Conservation (phyloP, 2,113 vertebrate genomes). For the Plotosus lineatus region DNA sequence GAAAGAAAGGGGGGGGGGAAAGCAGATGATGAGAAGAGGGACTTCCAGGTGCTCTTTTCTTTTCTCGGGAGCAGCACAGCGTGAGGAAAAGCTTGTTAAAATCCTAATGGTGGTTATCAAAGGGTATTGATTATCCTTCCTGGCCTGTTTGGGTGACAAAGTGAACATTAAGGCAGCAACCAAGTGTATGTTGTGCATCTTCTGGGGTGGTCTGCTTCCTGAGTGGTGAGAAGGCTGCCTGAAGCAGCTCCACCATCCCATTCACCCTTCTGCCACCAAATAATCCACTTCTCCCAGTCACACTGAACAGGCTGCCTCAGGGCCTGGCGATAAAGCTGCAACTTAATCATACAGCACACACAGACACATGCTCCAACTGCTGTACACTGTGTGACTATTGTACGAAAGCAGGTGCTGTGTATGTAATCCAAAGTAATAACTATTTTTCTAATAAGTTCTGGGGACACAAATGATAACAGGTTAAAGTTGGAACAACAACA, state of each 20-base stretch:
- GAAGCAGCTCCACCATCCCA: conserved; percentile 58
- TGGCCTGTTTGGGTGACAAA: conserved; percentile 79
- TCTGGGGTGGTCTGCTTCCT: conserved; percentile 40
- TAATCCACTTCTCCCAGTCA: conserved; percentile 75
- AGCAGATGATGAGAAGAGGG: conserved; percentile 14
- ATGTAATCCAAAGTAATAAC: neutral
- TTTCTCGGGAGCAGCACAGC: conserved; percentile 67
- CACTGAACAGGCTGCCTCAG: conserved; percentile 77
- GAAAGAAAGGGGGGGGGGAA: conserved; percentile 18
- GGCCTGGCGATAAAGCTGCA: conserved; percentile 61
- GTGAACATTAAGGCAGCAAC: conserved; percentile 75
- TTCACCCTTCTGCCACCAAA: conserved; percentile 73
- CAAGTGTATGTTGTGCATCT: conserved; percentile 36
- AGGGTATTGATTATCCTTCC: conserved; percentile 85
- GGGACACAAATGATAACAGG: neutral
- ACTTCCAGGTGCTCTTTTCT: conserved; percentile 55
- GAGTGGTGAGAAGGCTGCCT: conserved; percentile 53
- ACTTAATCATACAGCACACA: conserved; percentile 49
- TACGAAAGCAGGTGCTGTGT: conserved; percentile 2
- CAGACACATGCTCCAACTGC: neutral
- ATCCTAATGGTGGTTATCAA: conserved; percentile 77
- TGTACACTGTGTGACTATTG: neutral
- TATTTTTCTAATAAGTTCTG: neutral
- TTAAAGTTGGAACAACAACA: no score
- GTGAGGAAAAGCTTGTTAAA: conserved; percentile 78